Base-by-base conservation (phyloP, 1,140 invertebrate species). In the Drosophila watanabei region DNA sequence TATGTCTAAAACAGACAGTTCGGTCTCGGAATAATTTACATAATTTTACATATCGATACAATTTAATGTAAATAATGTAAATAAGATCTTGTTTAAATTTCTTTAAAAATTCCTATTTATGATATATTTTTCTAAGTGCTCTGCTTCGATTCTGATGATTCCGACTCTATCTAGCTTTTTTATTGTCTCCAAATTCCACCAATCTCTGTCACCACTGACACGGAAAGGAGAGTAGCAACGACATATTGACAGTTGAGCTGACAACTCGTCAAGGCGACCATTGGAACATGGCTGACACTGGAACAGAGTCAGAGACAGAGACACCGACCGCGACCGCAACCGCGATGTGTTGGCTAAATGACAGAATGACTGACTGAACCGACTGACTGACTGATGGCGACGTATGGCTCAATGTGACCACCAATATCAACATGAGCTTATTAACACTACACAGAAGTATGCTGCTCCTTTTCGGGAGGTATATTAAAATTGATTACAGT, bases 161-260 rank as follows among this genome's bases (percentile, higher is more conserved):
- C n/a, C n/a, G n/a, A n/a, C n/a, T n/a, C n/a, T n/a, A n/a, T n/a
- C n/a, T n/a, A n/a, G n/a, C n/a, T n/a, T n/a, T n/a, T n/a, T n/a
- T n/a, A n/a, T n/a, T n/a, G n/a, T n/a, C n/a, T n/a, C n/a, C n/a
- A n/a, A n/a, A 28, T 49, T 28, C 24, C 46, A 5, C 7, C 2
- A 5, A 5, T 51, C 0, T 2, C 5, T 5, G 14, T 4, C 69
- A 62, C 46, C 46, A 24, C 20, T 24, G n/a, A 28, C 1, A 18
- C 16, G 51, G 28, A 24, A 11, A 30, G n/a, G 14, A 28, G 61
- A 76, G 45, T 30, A 57, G 24, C 56, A 58, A 56, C 52, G 63
- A 81, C 70, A 82, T 86, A 86, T 86, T 86, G 82, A 86, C 82
- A 86, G 65, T 86, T 86, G 78, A 86, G 82, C 84, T 86, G 82